Evolutionary conservation across 1,140 invertebrate genomes (phyloP).

Genomic region (Paraescarpia echinospica): DNA sequence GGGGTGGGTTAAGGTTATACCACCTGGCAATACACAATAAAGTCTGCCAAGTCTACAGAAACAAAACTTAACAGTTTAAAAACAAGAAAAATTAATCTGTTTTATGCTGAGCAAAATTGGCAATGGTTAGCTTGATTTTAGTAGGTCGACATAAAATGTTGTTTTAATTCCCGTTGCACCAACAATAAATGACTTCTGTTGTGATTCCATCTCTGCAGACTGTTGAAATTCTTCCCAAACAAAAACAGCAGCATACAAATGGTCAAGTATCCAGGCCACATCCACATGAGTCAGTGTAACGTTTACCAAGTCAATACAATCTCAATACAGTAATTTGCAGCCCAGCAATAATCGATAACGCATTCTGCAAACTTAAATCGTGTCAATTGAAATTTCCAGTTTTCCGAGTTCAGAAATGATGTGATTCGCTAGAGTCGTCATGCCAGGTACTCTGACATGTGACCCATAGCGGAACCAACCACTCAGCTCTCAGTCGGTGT

Average conservation of each 20-base stretch:
- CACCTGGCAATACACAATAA: no score
- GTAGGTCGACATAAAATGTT: no score
- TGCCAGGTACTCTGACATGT: background rate
- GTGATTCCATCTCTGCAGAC: background rate
- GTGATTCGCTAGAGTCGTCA: background rate
- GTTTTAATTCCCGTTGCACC: no score
- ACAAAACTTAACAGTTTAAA: no score
- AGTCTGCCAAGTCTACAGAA: no score
- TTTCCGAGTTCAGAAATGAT: background rate
- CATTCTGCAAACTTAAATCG: background rate
- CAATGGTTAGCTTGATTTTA: no score
- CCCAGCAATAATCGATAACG: background rate
- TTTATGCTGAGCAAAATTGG: no score
- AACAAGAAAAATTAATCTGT: no score
- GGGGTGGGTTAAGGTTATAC: no score
- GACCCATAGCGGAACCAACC: background rate
- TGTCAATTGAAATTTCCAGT: background rate
- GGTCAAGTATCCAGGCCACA: background rate
- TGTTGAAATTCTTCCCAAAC: background rate
- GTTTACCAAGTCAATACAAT: background rate
- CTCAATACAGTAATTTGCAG: constrained; percentile 1
- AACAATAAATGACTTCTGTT: background rate
- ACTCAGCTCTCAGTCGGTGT: background rate
- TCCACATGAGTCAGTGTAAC: background rate
- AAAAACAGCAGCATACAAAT: background rate